Base-by-base conservation (phyloP, 2,888 invertebrate species). In the Tupiocoris notatus region DNA sequence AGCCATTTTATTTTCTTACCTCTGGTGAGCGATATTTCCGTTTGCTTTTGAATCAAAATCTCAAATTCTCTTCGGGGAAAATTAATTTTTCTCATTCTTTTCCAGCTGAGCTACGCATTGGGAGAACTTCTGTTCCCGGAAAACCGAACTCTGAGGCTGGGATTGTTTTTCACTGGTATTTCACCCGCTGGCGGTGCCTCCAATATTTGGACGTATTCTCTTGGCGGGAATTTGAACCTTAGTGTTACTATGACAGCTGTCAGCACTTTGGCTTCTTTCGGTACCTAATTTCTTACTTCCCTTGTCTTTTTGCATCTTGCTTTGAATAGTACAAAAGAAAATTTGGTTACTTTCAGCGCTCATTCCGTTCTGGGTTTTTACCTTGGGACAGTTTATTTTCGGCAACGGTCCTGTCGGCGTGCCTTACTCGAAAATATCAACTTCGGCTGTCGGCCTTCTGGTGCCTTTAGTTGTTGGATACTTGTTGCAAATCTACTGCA, bases 171-270 rank as follows among this genome's bases (percentile, higher is more conserved):
- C 84, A 92, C 94, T 0, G 95, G 95, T 0, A 92, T 94, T 20
- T 91, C 93, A 1, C 95, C 95, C 0, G 93, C 92, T n/a, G 95
- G 98, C 0, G 98, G 97, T 0, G 96, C 96, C 22, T 96, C 96
- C 65, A 98, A 98, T 84, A 94, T 97, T 81, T 98, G 97, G 96
- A 92, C 96, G 0, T 90, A 93, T 79, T 88, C 98, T 17, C 86
- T 98, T 1, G 93, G 92, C 1, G 98, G 96, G 2, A 98, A 98
- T 85, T 88, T 98, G 2, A 92, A 96, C 83, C 86, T 98, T 58
- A 96, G 96, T 0, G 90, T 98, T 65, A 92, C 98, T 17, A 96
- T 98, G 97, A 98, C 98, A 0, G 90, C 96, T 7, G 86, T 96
- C 75, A 92, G 95, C 78, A 97, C 95, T 1, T 84, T 97, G 2